These are phyloP conservation scores for Acleris cristana DNA, from an alignment of 2,888 invertebrate species.

Conservation along the genomic window DNA sequence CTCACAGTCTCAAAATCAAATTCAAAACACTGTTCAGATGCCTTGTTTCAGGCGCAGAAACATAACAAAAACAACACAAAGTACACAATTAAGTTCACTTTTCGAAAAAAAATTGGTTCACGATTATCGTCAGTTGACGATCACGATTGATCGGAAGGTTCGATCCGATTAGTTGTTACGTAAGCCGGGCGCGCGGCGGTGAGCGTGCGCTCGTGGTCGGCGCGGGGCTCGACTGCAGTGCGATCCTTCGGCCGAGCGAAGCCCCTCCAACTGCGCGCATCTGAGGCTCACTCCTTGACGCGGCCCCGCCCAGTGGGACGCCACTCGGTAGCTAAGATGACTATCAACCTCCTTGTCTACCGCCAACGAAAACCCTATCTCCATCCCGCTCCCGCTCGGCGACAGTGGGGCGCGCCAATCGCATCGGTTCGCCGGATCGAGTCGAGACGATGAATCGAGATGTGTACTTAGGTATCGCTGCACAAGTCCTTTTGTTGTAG, in stretches of 20 bases:
- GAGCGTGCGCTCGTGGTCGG: constrained; percentile 74
- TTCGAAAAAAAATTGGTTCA: constrained; percentile 49
- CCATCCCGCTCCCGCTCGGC: constrained; percentile 72
- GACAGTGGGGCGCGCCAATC: constrained; percentile 83
- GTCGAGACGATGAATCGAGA: constrained; percentile 84
- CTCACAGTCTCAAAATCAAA: constrained; percentile 42
- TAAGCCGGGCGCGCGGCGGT: constrained; percentile 66
- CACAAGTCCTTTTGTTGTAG: constrained; percentile 83
- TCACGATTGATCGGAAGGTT: constrained; percentile 76
- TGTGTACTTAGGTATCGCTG: constrained; percentile 84
- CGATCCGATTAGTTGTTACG: constrained; percentile 78
- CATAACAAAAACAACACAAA: constrained; percentile 69
- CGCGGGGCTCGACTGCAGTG: constrained; percentile 84
- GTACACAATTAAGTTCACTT: constrained; percentile 59
- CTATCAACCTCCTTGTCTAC: constrained; percentile 77
- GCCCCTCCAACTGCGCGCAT: constrained; percentile 86
- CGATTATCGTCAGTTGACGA: constrained; percentile 69
- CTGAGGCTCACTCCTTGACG: constrained; percentile 83
- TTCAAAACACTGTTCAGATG: constrained; percentile 66
- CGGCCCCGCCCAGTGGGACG: constrained; percentile 86
- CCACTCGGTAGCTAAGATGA: constrained; percentile 81
- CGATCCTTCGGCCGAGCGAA: constrained; percentile 82
- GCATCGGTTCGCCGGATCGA: constrained; percentile 81
- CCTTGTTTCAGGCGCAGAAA: constrained; percentile 69
- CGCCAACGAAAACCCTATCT: constrained; percentile 51